These are phyloP conservation scores for Peromyscus polionotus DNA, from an alignment of 2,113 vertebrate species.

Conservation along the genomic window DNA sequence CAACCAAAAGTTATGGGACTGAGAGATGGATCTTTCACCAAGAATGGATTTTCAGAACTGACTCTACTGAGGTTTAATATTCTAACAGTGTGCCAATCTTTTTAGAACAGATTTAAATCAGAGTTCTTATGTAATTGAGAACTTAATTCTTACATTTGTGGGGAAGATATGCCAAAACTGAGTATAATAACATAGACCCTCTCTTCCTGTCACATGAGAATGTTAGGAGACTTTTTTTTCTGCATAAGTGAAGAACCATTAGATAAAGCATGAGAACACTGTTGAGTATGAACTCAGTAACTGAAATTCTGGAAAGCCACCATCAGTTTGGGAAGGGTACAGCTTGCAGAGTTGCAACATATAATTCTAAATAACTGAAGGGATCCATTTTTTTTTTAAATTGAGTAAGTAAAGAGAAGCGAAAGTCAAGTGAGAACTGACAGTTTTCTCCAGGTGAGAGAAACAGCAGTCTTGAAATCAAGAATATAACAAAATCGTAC, in stretches of 20 bases:
- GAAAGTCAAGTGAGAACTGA: neutral
- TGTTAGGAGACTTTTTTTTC: neutral
- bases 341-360: neutral
- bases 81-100: neutral
- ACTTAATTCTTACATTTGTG: neutral
- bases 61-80: neutral
- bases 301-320: neutral
- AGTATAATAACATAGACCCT: neutral
- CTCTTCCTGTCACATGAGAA: neutral
- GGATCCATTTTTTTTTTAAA: neutral
- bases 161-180: neutral
- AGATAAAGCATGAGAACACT: neutral
- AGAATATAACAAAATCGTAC: slow-evolving; percentile 22
- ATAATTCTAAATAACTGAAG: neutral
- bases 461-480: slow-evolving; percentile 5
- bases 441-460: neutral
- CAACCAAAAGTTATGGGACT: neutral
- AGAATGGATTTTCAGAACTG: neutral
- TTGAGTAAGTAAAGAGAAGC: neutral
- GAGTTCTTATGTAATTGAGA: neutral
- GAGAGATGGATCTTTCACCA: neutral
- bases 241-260: neutral
- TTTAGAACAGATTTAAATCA: slow-evolving; percentile 10
- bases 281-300: neutral
- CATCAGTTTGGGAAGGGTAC: neutral